These are phyloP conservation scores for Eptesicus fuscus DNA, from an alignment of 2,113 vertebrate genomes.

Conservation along the genomic window DNA sequence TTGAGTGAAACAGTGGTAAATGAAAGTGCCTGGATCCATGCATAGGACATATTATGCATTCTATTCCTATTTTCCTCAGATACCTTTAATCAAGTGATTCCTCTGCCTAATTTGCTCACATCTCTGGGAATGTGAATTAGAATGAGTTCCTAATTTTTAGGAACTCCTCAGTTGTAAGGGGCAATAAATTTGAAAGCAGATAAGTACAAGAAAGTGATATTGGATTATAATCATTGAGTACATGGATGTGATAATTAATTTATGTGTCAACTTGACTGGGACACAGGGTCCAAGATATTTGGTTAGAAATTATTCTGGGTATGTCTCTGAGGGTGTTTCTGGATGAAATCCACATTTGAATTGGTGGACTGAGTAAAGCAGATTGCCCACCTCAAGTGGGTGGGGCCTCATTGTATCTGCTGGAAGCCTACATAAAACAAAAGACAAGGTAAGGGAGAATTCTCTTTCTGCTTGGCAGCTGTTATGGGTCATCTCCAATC, in stretches of 20 bases:
- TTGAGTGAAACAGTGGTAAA: not conserved
- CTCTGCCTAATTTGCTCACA: not conserved
- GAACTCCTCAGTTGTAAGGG: not conserved
- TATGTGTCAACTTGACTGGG: not conserved
- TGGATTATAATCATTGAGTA: not conserved
- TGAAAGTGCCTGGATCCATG: not conserved
- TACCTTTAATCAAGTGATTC: not conserved
- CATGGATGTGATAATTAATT: not conserved
- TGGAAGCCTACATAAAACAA: not conserved
- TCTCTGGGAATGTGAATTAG: not conserved
- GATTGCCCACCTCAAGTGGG: not conserved
- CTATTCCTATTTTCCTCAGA: not conserved
- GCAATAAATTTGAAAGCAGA: not conserved
- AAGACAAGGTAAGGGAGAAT: not conserved
- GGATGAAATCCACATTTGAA: not conserved
- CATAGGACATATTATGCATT: not conserved
- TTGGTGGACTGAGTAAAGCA: not conserved
- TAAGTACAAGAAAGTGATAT: not conserved
- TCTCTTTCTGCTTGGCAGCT: not conserved
- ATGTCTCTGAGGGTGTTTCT: not conserved
- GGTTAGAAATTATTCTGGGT: not conserved
- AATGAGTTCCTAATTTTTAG: not conserved
- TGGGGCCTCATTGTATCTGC: not conserved
- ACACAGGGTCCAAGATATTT: not conserved
- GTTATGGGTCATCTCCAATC: not conserved